phyloP scores from a whole-genome alignment of 1,140 invertebrate genomes.

The Ceratina japonica region DNA sequence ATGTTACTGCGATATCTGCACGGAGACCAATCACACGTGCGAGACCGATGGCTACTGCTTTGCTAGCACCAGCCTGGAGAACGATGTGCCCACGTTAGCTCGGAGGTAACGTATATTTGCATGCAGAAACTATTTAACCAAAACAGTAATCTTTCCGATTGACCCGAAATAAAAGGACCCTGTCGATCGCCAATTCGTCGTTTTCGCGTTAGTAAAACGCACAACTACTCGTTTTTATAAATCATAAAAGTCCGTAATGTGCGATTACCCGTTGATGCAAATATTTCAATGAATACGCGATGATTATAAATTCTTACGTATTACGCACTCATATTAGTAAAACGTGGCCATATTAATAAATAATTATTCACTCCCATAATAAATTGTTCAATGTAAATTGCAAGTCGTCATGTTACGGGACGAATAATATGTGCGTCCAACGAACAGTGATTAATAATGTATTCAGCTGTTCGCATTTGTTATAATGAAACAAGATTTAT shows the following conservation, averaged over 20 bases:
- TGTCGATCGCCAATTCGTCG: not conserved
- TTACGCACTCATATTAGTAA: not conserved
- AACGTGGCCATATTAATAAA: not conserved
- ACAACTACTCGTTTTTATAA: too few relatives aligned
- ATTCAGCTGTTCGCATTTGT: not conserved
- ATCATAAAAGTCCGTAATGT: too few relatives aligned
- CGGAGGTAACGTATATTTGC: slow-evolving; percentile 84
- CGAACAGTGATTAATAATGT: not conserved
- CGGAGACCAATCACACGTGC: slow-evolving; percentile 89
- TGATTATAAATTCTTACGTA: too few relatives aligned
- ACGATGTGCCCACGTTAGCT: slow-evolving; percentile 82
- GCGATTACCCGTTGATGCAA: too few relatives aligned
- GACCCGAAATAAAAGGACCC: not conserved
- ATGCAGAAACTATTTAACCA: slow-evolving; percentile 24
- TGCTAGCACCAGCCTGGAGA: slow-evolving; percentile 86
- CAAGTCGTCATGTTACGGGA: not conserved
- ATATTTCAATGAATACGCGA: too few relatives aligned
- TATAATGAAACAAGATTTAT: not conserved
- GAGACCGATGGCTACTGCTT: slow-evolving; percentile 94
- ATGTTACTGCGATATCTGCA: slow-evolving; percentile 89
- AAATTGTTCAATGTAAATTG: not conserved
- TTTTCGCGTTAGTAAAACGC: too few relatives aligned
- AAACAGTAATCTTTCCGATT: slow-evolving; percentile 1
- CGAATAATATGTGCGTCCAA: not conserved
- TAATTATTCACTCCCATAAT: not conserved